phyloP scores from a whole-genome alignment of 2,113 vertebrate species.

The Xyliphius kryptos region DNA sequence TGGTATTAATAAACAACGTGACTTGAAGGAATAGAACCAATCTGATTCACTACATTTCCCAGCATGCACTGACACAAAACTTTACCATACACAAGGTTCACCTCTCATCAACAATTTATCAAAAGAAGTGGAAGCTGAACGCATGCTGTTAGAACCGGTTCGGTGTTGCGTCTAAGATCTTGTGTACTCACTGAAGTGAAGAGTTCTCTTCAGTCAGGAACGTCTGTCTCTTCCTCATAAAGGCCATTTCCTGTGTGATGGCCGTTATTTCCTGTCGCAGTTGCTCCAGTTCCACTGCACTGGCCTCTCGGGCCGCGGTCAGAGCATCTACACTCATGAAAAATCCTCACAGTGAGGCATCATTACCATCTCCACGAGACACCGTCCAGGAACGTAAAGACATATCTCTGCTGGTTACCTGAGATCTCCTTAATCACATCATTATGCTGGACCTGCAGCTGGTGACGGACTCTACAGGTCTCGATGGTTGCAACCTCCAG shows the following conservation, averaged over 20 bases:
- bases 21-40: too few relatives aligned
- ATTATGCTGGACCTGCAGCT: not conserved
- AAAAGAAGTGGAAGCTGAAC: too few relatives aligned
- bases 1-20: too few relatives aligned
- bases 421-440: not conserved
- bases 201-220: not conserved
- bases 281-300: not conserved
- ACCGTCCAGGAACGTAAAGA: too few relatives aligned
- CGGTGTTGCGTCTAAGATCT: too few relatives aligned
- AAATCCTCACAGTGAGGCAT: too few relatives aligned
- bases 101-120: too few relatives aligned
- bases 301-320: not conserved
- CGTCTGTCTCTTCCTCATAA: not conserved
- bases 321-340: not conserved
- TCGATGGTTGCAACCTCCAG: not conserved
- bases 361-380: too few relatives aligned
- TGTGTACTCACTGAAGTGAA: not conserved
- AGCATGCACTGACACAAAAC: too few relatives aligned
- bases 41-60: too few relatives aligned
- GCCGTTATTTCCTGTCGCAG: not conserved
- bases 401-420: not conserved
- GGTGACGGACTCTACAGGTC: not conserved
- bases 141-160: too few relatives aligned
- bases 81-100: too few relatives aligned
- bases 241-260: not conserved